Evolutionary conservation across 2,113 vertebrate genomes (phyloP).

Genomic region (Paracyprichromis sp.): DNA sequence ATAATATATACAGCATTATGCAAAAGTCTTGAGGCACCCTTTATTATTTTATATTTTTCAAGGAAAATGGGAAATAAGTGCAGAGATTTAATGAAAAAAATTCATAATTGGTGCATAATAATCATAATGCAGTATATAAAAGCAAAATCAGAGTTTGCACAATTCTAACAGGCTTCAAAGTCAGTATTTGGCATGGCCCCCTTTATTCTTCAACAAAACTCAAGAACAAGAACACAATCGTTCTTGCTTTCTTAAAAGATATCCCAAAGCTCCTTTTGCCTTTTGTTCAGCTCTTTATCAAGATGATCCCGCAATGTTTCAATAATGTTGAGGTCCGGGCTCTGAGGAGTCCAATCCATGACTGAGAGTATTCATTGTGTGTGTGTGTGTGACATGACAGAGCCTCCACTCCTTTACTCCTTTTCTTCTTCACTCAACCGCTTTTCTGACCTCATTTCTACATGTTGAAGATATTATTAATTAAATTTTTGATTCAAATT

Average conservation of each 20-base stretch:
- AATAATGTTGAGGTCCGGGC: background rate
- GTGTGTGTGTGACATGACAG: background rate
- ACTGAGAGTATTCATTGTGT: background rate
- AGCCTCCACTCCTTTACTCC: background rate
- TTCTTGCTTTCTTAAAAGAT: background rate
- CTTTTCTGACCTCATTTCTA: background rate
- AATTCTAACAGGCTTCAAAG: background rate
- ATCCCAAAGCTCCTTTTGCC: background rate
- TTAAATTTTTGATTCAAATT: background rate
- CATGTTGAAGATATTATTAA: accelerated
- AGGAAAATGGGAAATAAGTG: background rate
- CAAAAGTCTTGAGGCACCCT: background rate
- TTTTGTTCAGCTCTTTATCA: background rate
- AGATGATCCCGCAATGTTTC: background rate
- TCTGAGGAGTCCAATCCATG: background rate
- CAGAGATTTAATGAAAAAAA: background rate
- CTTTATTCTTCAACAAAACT: background rate
- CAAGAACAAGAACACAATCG: background rate
- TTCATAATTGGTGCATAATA: background rate
- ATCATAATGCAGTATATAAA: background rate
- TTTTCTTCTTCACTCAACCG: background rate
- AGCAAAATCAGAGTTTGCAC: background rate
- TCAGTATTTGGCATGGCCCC: background rate
- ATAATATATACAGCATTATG: accelerated
- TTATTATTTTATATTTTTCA: background rate